Conservation (phyloP, 2,888 invertebrate species). For the Mythimna lalbum region DNA sequence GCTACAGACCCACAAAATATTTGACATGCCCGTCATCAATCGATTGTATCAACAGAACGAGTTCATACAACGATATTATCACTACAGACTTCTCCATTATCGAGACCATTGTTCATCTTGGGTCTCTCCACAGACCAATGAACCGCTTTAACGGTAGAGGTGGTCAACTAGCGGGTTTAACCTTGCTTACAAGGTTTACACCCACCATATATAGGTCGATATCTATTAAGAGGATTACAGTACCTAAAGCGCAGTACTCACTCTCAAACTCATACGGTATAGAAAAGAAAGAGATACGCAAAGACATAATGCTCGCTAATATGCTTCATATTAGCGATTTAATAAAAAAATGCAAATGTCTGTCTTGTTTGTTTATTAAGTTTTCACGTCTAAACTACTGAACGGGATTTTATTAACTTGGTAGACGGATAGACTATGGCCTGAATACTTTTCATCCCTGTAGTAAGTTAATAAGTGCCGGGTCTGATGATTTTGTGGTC, state of each 20-base stretch:
- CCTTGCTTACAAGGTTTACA: neutral
- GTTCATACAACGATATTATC: slow-evolving; percentile 58
- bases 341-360: neutral
- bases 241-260: too few species aligned
- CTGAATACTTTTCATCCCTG: neutral
- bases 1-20: neutral
- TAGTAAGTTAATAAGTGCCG: neutral
- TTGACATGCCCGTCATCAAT: slow-evolving; percentile 15
- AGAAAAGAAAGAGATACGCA: too few species aligned
- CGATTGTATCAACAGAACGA: slow-evolving; percentile 38
- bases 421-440: neutral
- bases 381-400: neutral
- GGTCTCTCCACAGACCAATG: slow-evolving; percentile 33
- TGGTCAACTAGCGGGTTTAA: neutral
- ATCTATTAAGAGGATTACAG: too few species aligned
- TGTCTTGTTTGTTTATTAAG: neutral
- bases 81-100: slow-evolving; percentile 50
- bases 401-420: neutral
- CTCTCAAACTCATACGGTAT: too few species aligned
- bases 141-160: neutral
- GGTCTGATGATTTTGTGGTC: neutral
- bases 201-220: neutral
- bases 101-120: slow-evolving; percentile 59
- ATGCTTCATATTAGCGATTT: too few species aligned
- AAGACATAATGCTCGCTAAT: too few species aligned